Conservation (phyloP, 1,140 invertebrate species). For the Bactericera cockerelli region DNA sequence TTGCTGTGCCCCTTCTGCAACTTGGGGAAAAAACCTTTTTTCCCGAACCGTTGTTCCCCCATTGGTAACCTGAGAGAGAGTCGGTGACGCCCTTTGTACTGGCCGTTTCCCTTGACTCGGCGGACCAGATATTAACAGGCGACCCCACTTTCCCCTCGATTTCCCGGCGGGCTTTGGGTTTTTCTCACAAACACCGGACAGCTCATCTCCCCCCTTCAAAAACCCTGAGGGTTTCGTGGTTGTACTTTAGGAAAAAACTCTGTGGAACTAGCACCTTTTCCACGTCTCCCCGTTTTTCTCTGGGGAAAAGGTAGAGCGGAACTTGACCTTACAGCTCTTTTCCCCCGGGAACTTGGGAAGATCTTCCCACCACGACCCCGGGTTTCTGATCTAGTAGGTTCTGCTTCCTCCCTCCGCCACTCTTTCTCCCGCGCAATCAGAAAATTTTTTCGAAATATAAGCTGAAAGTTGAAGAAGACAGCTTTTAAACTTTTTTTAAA, state of each 20-base stretch:
- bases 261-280: constrained; percentile 20
- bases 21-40: constrained; percentile 60
- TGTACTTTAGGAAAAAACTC: neutral
- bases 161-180: constrained; percentile 25
- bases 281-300: constrained; percentile 25
- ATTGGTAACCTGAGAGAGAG: constrained; percentile 40
- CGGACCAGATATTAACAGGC: constrained; percentile 50
- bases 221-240: neutral
- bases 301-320: constrained; percentile 30
- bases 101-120: constrained; percentile 40
- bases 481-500: too few relatives aligned
- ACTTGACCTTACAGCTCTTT: constrained; percentile 34
- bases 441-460: constrained; percentile 96
- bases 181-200: constrained; percentile 10
- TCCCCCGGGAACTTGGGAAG: constrained; percentile 81
- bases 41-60: constrained; percentile 32
- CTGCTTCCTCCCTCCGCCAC: constrained; percentile 88
- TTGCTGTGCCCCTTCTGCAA: constrained; percentile 34
- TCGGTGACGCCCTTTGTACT: constrained; percentile 25
- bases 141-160: constrained; percentile 57
- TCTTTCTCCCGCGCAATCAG: constrained; percentile 96
- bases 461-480: constrained; percentile 33
- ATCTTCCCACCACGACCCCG: constrained; percentile 95
- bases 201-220: constrained; percentile 9
- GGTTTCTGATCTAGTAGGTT: constrained; percentile 84